Percentiles rank a stretch among this genome's conserved stretches.
Evolutionary conservation across 37 sponge, comb jelly and placozoan genomes (phyloP).

Genomic region (Ianthella basta): DNA sequence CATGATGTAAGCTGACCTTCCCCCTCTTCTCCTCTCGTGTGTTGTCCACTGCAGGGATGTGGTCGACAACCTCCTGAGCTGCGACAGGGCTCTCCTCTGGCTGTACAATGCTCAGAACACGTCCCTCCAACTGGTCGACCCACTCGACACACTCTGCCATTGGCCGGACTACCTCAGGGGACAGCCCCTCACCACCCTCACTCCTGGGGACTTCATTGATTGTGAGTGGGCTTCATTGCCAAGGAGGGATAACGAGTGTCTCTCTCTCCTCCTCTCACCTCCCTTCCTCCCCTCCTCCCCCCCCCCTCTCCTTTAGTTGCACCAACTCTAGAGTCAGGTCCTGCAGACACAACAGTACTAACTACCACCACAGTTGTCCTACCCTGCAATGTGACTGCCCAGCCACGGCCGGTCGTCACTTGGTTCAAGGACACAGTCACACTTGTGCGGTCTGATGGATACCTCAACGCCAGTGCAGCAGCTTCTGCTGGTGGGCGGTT

Average conservation of each 20-base stretch:
- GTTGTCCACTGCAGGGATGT: slow-evolving; percentile 28
- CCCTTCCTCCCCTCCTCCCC: no score
- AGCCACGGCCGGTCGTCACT: slow-evolving; percentile 60
- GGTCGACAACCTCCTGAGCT: slow-evolving; percentile 61
- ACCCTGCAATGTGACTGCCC: slow-evolving; percentile 45
- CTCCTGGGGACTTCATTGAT: not conserved
- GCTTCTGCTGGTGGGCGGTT: not conserved
- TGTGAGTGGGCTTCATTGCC: not conserved
- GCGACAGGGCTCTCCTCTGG: slow-evolving; percentile 65
- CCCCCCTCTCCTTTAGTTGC: slow-evolving; percentile 32
- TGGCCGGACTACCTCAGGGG: slow-evolving; percentile 31
- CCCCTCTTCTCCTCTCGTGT: not conserved
- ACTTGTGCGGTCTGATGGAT: slow-evolving; percentile 12
- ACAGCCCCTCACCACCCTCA: slow-evolving; percentile 15
- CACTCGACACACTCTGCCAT: slow-evolving; percentile 15
- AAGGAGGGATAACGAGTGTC: no score
- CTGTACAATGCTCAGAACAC: not conserved
- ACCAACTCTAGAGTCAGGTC: slow-evolving; percentile 32
- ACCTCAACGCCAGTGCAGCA: not conserved
- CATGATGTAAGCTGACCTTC: no score
- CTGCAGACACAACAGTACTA: slow-evolving; percentile 48
- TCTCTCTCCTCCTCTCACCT: no score
- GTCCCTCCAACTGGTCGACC: not conserved
- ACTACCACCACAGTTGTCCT: slow-evolving; percentile 41
- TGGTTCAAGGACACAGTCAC: slow-evolving; percentile 53